These are phyloP conservation scores for Brachionus manjavacas DNA, from an alignment of 1,140 invertebrate genomes.

Conservation along the genomic window DNA sequence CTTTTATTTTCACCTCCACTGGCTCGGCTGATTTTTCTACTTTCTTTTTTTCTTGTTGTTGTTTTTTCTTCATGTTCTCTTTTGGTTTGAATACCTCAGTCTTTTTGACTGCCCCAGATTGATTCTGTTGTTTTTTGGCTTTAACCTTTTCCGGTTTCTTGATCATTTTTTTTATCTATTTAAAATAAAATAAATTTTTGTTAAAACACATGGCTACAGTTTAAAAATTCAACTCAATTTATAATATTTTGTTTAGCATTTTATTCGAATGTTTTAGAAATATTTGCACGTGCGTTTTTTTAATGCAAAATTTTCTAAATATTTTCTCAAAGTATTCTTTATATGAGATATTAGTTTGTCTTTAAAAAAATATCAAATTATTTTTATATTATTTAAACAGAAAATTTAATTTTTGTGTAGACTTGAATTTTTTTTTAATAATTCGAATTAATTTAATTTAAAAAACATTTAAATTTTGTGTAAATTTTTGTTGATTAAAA, in stretches of 20 bases:
- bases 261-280: background rate
- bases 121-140: background rate
- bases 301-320: background rate
- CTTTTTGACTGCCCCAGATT: background rate
- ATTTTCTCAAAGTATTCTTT: background rate
- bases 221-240: background rate
- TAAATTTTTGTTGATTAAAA: too few relatives aligned
- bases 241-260: background rate
- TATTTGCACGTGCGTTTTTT: background rate
- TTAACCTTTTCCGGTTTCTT: slow-evolving; percentile 25
- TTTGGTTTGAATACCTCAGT: background rate
- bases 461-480: too few relatives aligned
- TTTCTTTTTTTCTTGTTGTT: background rate
- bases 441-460: too few relatives aligned
- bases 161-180: slow-evolving; percentile 23
- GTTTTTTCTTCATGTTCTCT: background rate
- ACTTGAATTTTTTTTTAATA: too few relatives aligned
- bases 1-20: background rate
- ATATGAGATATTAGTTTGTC: background rate
- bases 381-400: background rate
- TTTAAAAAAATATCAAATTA: background rate
- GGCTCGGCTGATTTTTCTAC: background rate
- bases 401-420: background rate
- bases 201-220: background rate
- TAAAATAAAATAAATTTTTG: background rate